Evolutionary conservation across 37 sponge, comb jelly and placozoan genomes (phyloP).

Genomic region (Axinella damicornis): DNA sequence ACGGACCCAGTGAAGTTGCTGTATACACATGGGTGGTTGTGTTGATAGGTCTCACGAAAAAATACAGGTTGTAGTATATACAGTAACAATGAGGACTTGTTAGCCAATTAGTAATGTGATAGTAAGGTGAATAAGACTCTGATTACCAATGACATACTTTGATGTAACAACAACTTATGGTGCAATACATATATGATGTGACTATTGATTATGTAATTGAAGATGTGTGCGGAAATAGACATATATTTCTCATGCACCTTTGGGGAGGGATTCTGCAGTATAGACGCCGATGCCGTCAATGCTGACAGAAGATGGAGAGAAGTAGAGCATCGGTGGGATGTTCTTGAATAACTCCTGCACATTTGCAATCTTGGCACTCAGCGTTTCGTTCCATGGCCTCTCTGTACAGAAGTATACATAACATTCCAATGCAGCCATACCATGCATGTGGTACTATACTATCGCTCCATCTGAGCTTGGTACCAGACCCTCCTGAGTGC

Average conservation of each 20-base stretch:
- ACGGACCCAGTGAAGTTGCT: conserved; percentile 68
- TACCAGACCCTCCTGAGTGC: too few relatives aligned
- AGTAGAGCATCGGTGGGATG: conserved; percentile 60
- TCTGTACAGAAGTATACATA: too few relatives aligned
- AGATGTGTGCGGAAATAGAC: neutral
- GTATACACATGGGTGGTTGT: conserved; percentile 1
- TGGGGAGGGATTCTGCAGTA: conserved; percentile 36
- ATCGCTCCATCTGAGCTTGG: too few relatives aligned
- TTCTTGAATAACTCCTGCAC: conserved; percentile 49
- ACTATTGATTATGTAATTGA: neutral
- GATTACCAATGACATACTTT: too few relatives aligned
- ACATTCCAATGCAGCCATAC: too few relatives aligned
- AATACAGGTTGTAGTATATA: too few relatives aligned
- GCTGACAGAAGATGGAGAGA: conserved; percentile 51
- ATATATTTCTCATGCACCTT: conserved; percentile 53
- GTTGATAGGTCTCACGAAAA: too few relatives aligned
- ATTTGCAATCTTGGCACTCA: conserved; percentile 27
- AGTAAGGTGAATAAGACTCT: too few relatives aligned
- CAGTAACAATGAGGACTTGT: too few relatives aligned
- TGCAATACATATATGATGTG: neutral
- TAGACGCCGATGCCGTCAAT: conserved; percentile 59
- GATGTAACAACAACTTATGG: neutral
- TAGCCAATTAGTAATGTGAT: too few relatives aligned
- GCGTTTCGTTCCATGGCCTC: conserved; percentile 40
- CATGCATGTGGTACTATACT: too few relatives aligned